Evolutionary conservation across 2,113 vertebrate genomes (phyloP).

Genomic region (Acrocephalus arundinaceus): DNA sequence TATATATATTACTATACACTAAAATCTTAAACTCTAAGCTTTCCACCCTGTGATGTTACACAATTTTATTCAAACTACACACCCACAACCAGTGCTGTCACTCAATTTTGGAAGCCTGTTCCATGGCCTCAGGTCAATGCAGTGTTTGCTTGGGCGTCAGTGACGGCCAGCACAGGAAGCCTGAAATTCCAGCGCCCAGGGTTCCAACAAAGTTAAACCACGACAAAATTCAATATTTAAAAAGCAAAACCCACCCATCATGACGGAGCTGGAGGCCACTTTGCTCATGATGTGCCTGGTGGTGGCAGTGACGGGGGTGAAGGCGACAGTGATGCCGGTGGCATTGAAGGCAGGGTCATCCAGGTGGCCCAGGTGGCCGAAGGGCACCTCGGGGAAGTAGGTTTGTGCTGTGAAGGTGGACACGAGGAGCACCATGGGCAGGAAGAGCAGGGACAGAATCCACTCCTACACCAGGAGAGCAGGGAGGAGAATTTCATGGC

Average conservation of each 20-base stretch:
- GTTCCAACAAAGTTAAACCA: neutral
- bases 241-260: slow-evolving; percentile 36
- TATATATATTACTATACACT: neutral
- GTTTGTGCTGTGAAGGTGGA: accelerated
- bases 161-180: neutral
- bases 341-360: slow-evolving; percentile 45
- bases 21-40: neutral
- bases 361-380: slow-evolving; percentile 14
- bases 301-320: slow-evolving; percentile 35
- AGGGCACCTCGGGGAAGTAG: neutral
- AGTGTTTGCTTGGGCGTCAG: neutral
- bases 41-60: neutral
- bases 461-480: slow-evolving; percentile 52
- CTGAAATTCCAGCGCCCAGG: neutral
- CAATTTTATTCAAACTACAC: neutral
- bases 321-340: slow-evolving; percentile 3
- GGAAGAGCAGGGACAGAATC: slow-evolving; percentile 52
- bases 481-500: neutral
- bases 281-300: slow-evolving; percentile 60
- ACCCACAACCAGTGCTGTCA: neutral
- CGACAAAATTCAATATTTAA: neutral
- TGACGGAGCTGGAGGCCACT: slow-evolving; percentile 46
- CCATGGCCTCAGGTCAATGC: neutral
- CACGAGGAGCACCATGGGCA: neutral
- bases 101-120: neutral